Conservation (phyloP, 53 echinoderm and acorn worm genomes). For the Pentamera pediparva region DNA sequence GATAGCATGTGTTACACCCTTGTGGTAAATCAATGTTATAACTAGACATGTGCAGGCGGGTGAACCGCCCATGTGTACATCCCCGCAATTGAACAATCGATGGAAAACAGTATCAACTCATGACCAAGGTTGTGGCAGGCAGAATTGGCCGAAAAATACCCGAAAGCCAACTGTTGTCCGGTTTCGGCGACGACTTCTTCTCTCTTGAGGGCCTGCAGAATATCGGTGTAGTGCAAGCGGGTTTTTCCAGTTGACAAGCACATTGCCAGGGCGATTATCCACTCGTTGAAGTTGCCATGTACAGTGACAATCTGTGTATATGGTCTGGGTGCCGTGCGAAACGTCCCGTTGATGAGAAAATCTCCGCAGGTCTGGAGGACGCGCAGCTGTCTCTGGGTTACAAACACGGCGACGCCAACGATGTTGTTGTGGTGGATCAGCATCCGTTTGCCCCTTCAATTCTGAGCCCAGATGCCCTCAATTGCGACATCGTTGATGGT, state of each 20-base stretch:
- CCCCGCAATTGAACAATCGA: no score
- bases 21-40: no score
- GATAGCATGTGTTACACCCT: no score
- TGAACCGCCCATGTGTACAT: no score
- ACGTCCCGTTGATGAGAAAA: slow-evolving; percentile 2
- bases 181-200: not conserved
- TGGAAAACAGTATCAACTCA: no score
- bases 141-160: no score
- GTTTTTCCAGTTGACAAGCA: slow-evolving; percentile 4
- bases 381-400: slow-evolving; percentile 3
- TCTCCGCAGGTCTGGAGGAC: slow-evolving; percentile 8
- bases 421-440: slow-evolving; percentile 15
- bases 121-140: no score
- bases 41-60: no score
- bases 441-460: slow-evolving; percentile 37
- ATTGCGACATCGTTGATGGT: slow-evolving; percentile 26
- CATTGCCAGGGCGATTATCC: slow-evolving; percentile 20
- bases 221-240: not conserved
- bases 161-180: not conserved
- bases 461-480: slow-evolving; percentile 29
- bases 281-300: slow-evolving; percentile 30
- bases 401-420: slow-evolving; percentile 31
- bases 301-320: slow-evolving; percentile 35
- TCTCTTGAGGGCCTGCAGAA: not conserved
- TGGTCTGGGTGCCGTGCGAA: slow-evolving; percentile 26